These are phyloP conservation scores for Ceratitis capitata DNA, from an alignment of 1,140 invertebrate genomes.

Conservation along the genomic window DNA sequence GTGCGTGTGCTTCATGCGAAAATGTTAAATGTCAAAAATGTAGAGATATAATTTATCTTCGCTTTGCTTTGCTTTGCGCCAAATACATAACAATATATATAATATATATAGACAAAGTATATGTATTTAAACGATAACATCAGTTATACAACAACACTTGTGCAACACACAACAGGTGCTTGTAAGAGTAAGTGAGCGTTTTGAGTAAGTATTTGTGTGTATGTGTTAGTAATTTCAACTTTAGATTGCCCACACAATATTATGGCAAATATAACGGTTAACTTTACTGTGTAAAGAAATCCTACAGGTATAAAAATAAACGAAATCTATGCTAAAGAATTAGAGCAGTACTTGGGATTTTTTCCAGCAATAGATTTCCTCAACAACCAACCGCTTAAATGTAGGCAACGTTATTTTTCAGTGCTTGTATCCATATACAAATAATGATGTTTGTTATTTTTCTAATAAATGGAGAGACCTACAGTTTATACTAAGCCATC, in stretches of 20 bases:
- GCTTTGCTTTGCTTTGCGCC: background rate
- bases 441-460: too few relatives aligned
- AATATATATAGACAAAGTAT: too few relatives aligned
- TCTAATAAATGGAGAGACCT: too few relatives aligned
- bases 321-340: too few relatives aligned
- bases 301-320: background rate
- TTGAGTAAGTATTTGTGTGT: background rate
- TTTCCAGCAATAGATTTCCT: too few relatives aligned
- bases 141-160: background rate
- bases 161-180: background rate
- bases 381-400: too few relatives aligned
- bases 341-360: too few relatives aligned
- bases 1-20: background rate
- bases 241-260: background rate
- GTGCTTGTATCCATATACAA: too few relatives aligned
- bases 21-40: background rate
- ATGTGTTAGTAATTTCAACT: background rate
- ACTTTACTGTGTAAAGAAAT: background rate
- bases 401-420: too few relatives aligned
- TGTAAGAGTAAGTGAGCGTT: background rate
- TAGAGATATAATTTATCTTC: background rate
- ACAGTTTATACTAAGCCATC: too few relatives aligned
- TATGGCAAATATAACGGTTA: background rate
- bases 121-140: too few relatives aligned
- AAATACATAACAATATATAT: too few relatives aligned